phyloP scores from a whole-genome alignment of 2,797 vertebrate species.

The Iguana delicatissima region DNA sequence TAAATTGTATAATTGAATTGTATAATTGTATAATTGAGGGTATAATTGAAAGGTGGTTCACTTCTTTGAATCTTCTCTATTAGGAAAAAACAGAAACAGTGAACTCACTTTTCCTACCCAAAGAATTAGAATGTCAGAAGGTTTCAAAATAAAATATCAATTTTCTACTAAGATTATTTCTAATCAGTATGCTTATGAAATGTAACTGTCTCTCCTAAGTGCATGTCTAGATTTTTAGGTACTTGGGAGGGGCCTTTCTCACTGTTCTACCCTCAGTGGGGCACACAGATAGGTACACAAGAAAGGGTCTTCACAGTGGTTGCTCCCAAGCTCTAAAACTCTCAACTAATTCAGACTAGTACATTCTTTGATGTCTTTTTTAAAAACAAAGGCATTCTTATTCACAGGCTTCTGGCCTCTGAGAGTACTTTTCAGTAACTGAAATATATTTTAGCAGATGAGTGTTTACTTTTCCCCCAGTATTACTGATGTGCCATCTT shows the following conservation, averaged over 20 bases:
- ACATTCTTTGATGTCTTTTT: not conserved
- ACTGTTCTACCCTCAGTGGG: not conserved
- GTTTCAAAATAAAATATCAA: not conserved
- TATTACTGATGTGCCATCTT: not conserved
- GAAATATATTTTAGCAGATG: not conserved
- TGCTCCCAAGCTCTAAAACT: too few relatives aligned
- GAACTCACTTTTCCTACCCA: not conserved
- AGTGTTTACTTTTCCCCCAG: not conserved
- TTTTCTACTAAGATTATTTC: conserved; percentile 10
- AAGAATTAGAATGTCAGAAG: not conserved
- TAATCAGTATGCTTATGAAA: not conserved
- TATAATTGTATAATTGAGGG: too few relatives aligned
- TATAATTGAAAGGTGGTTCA: not conserved
- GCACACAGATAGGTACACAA: not conserved
- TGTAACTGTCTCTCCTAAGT: not conserved
- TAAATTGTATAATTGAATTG: too few relatives aligned
- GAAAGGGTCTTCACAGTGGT: too few relatives aligned
- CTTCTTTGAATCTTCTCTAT: not conserved
- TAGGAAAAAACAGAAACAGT: too few relatives aligned
- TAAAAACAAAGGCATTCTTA: not conserved
- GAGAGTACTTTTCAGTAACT: not conserved
- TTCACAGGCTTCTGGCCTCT: not conserved
- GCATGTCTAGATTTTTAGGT: not conserved
- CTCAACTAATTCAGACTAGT: not conserved
- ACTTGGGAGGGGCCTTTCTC: not conserved